Evolutionary conservation across 1,140 invertebrate species (phyloP).

Genomic region (Sipha flava): DNA sequence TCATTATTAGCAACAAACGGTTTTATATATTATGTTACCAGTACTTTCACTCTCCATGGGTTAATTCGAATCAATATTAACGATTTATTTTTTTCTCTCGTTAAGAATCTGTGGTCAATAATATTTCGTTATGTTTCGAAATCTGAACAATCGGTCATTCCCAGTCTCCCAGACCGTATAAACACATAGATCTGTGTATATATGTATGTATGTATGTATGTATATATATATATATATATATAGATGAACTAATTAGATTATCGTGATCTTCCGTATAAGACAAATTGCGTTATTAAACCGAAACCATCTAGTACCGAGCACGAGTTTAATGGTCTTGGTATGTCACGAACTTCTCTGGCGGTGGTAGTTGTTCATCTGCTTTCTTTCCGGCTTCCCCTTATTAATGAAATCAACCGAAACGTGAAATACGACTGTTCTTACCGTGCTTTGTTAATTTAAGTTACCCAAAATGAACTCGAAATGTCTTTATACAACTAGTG

Average conservation of each 20-base stretch:
- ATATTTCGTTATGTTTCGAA: background rate
- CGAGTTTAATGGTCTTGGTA: background rate
- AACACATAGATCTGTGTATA: background rate
- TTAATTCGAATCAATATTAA: background rate
- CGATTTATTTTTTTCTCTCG: background rate
- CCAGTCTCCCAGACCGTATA: background rate
- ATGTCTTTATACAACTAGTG: background rate
- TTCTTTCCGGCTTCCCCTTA: background rate
- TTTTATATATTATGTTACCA: background rate
- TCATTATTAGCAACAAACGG: slow-evolving; percentile 9
- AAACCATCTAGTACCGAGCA: background rate
- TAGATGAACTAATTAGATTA: slow-evolving; percentile 17
- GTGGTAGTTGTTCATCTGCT: background rate
- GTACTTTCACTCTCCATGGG: background rate
- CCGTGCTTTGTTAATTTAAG: background rate
- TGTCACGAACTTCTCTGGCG: slow-evolving; percentile 14
- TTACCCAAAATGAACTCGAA: background rate
- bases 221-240: background rate
- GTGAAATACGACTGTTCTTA: background rate
- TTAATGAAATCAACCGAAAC: background rate
- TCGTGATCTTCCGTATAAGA: slow-evolving; percentile 10
- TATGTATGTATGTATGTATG: too few relatives aligned
- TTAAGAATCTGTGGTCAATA: background rate
- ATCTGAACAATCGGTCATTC: background rate
- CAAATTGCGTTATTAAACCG: slow-evolving; percentile 11